A percentile compares a stretch with the other conserved stretches of the same genome.
These are phyloP conservation scores for Antrozous pallidus DNA, from an alignment of 2,797 vertebrate species.

Conservation along the genomic window DNA sequence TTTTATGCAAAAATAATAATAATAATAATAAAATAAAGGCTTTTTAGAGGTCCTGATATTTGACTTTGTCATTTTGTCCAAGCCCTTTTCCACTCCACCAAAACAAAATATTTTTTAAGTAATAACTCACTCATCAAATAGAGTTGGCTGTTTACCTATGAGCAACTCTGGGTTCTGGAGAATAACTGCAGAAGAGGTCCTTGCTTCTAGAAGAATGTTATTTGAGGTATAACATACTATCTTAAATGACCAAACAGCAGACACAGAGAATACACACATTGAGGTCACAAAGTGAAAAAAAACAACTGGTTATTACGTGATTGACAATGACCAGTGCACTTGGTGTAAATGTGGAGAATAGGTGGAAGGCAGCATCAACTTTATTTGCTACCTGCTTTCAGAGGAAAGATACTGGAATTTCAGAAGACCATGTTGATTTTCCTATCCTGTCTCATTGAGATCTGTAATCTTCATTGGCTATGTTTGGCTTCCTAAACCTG, in stretches of 20 bases:
- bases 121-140: not conserved
- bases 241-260: not conserved
- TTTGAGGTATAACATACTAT: not conserved
- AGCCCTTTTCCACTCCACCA: not conserved
- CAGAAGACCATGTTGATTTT: not conserved
- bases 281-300: not conserved
- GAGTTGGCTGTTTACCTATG: not conserved
- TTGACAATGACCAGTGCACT: not conserved
- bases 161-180: not conserved
- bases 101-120: not conserved
- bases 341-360: not conserved
- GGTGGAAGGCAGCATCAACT: not conserved
- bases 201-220: not conserved
- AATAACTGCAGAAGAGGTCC: not conserved
- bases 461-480: not conserved
- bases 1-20: not conserved
- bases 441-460: not conserved
- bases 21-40: not conserved
- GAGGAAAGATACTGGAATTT: not conserved
- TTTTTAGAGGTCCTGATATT: slow-evolving; percentile 12
- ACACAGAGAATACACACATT: not conserved
- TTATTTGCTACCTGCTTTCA: not conserved
- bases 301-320: not conserved
- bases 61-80: not conserved
- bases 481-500: not conserved